Base-by-base conservation (phyloP, 2,113 vertebrate genomes). In the Pionites leucogaster region DNA sequence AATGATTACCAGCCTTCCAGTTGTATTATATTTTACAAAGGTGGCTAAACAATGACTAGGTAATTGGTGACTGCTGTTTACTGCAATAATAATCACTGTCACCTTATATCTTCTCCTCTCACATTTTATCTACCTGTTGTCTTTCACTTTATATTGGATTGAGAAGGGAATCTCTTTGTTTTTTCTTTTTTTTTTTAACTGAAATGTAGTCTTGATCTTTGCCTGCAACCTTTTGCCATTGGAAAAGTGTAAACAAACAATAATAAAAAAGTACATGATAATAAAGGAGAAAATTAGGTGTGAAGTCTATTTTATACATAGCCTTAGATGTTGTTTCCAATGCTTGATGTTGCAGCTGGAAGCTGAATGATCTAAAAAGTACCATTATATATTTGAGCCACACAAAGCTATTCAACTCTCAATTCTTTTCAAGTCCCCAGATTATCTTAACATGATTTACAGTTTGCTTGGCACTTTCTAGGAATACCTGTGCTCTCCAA, bases 381-480 rank as follows among this genome's bases (percentile, higher is more conserved):
- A 88, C 29, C 23, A 25, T 68, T 76, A 25, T 53, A 41, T 29
- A 57, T 82, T 86, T 72, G 55, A 95, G 28, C 41, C 52, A 67
- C 49, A 53, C 18, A 93, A 85, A 88, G 14, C 33, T 57, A 47
- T 71, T 81, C 41, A 82, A 86, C 11, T 42, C 23, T 78, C 31
- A 42, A 44, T 69, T 69, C 72, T 52, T 93, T 94, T 71, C 27
- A 86, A 92, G 62, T 78, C 49, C 37, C 42, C 33, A 91, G 42
- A 86, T 92, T 88, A 82, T 82, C 53, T 71, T 95, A 88, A 84
- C 55, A 65, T 63, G 65, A 93, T 93, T 92, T 90, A 71, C 4
- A 1, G 41, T 93, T 94, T 92, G 28, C 59, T 74, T 90, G 69
- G 42, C 24, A n/a, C 76, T 96, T 92, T 86, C 83, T 67, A 82